phyloP scores from a whole-genome alignment of 1,140 invertebrate genomes.

The Drosophila nebulosa region DNA sequence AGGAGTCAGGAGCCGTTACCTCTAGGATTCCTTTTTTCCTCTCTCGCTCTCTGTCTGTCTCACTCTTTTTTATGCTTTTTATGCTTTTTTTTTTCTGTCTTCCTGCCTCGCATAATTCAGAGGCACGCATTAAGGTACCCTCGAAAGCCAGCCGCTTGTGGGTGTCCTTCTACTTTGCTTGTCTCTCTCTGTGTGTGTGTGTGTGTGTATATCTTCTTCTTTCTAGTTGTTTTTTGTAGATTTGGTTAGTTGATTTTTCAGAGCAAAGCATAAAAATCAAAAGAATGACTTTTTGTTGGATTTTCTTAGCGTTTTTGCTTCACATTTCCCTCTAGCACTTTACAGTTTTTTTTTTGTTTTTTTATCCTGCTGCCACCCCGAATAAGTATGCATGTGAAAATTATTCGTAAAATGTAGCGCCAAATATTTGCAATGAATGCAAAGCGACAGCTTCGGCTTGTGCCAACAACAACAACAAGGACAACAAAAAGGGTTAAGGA shows the following conservation, averaged over 20 bases:
- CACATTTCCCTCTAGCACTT: neutral
- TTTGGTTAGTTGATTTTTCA: conserved; percentile 43
- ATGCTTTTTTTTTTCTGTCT: conserved; percentile 20
- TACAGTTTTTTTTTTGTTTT: conserved; percentile 5
- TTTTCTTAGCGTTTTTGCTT: conserved; percentile 15
- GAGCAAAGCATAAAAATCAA: conserved; percentile 37
- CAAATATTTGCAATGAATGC: conserved; percentile 74
- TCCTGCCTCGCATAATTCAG: conserved; percentile 65
- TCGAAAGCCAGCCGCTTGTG: conserved; percentile 32
- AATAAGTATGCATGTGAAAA: conserved; percentile 53
- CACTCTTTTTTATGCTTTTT: neutral
- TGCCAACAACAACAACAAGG: conserved; percentile 37
- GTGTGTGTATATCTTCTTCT: neutral
- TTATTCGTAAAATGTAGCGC: conserved; percentile 70
- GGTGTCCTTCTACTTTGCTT: conserved; percentile 37
- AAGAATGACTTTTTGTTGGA: conserved; percentile 45
- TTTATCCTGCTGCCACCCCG: conserved; percentile 28
- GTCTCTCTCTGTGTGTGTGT: neutral
- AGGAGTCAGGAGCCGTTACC: conserved; percentile 42
- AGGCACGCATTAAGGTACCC: conserved; percentile 59
- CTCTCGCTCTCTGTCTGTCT: neutral
- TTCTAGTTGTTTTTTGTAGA: conserved; percentile 11
- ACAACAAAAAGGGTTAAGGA: conserved; percentile 33
- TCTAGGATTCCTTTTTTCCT: conserved; percentile 28
- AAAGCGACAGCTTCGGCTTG: conserved; percentile 57